Evolutionary conservation across 2,888 invertebrate genomes (phyloP).

Genomic region (Dicranocentrus wangi): DNA sequence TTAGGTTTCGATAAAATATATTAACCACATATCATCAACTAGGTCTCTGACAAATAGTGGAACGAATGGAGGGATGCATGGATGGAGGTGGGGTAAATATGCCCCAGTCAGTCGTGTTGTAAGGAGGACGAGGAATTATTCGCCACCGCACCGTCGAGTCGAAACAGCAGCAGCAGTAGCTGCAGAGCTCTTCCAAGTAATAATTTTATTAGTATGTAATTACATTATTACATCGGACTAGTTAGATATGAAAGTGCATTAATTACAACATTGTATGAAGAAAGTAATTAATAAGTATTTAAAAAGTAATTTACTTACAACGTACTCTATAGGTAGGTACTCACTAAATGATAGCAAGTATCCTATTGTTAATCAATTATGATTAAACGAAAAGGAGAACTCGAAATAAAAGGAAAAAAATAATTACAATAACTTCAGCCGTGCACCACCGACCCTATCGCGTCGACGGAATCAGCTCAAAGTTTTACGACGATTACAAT

Average conservation of each 20-base stretch:
- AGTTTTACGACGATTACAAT: too few species aligned
- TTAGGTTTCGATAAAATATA: too few species aligned
- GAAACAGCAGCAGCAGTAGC: too few species aligned
- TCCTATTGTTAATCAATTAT: not conserved
- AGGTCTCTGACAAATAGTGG: not conserved
- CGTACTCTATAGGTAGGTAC: slow-evolving; percentile 5
- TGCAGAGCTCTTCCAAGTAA: slow-evolving; percentile 55
- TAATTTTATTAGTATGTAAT: too few species aligned
- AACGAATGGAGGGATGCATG: slow-evolving; percentile 13
- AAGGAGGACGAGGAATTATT: slow-evolving; percentile 19
- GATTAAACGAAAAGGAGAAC: slow-evolving; percentile 2
- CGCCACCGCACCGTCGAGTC: too few species aligned
- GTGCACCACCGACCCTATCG: too few species aligned
- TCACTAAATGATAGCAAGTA: not conserved
- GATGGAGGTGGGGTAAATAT: slow-evolving; percentile 28
- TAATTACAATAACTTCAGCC: too few species aligned
- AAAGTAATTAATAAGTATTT: slow-evolving; percentile 26
- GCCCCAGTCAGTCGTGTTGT: slow-evolving; percentile 47
- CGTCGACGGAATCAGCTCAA: not conserved
- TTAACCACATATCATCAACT: not conserved
- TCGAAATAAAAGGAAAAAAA: slow-evolving; percentile 1
- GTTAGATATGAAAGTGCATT: not conserved
- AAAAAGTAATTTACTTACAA: not conserved
- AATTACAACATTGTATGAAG: slow-evolving; percentile 23
- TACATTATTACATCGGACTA: not conserved